Evolutionary conservation across 2,113 vertebrate genomes (phyloP).

Genomic region (Pyxicephalus adspersus): DNA sequence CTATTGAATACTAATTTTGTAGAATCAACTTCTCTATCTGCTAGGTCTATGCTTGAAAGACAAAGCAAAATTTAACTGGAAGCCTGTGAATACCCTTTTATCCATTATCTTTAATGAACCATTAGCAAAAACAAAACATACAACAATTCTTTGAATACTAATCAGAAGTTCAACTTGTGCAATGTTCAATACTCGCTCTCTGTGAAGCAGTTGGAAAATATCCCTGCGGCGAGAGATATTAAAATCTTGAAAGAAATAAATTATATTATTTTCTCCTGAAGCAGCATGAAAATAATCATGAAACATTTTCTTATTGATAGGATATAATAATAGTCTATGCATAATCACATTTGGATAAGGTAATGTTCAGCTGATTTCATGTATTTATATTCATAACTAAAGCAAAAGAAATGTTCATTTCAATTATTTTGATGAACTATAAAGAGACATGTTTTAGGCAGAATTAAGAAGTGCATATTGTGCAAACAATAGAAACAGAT

Average conservation of each 20-base stretch:
- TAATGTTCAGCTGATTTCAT: not conserved
- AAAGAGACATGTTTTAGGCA: no score
- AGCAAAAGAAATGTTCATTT: no score
- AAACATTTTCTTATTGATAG: conserved; percentile 7
- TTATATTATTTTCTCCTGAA: conserved; percentile 28
- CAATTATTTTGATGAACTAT: no score
- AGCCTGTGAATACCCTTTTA: not conserved
- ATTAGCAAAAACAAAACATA: conserved; percentile 17
- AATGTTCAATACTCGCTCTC: conserved; percentile 16
- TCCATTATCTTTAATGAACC: not conserved
- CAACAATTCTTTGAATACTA: conserved; percentile 1
- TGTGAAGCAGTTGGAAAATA: not conserved
- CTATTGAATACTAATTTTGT: conserved; percentile 14
- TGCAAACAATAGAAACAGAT: no score
- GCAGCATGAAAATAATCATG: conserved; percentile 31
- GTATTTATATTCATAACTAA: no score
- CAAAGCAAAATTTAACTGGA: not conserved
- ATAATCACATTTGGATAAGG: conserved; percentile 28
- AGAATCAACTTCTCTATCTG: not conserved
- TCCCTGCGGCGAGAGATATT: conserved; percentile 45
- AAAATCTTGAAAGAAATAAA: conserved; percentile 44
- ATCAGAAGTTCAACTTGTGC: not conserved
- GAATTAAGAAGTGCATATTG: no score
- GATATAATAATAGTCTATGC: conserved; percentile 22
- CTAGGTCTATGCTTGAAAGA: conserved; percentile 3